phyloP scores from a whole-genome alignment of 1,140 invertebrate genomes.

The Pogonognathellus flavescens region DNA sequence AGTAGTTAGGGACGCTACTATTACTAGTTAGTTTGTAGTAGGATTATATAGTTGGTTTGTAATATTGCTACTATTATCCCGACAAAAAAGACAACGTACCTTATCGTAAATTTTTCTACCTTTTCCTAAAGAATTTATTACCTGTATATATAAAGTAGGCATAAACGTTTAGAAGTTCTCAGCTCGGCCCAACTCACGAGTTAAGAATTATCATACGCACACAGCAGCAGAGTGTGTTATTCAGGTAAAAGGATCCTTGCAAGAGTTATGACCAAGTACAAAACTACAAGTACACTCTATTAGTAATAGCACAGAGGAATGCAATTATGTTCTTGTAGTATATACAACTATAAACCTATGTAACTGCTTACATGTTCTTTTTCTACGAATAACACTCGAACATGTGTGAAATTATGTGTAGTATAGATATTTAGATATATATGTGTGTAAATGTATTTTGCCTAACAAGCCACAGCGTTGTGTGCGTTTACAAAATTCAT shows the following conservation, averaged over 20 bases:
- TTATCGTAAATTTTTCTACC: slow-evolving; percentile 35
- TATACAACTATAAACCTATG: background rate
- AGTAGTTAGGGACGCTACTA: background rate
- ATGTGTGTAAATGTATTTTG: background rate
- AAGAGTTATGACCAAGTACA: slow-evolving; percentile 21
- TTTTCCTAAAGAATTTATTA: slow-evolving; percentile 40
- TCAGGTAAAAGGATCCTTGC: slow-evolving; percentile 18
- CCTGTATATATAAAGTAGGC: background rate
- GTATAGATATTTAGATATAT: background rate
- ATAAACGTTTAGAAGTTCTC: background rate
- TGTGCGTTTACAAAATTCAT: background rate
- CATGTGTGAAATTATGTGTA: too few species aligned
- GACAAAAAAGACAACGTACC: background rate
- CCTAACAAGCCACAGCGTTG: background rate
- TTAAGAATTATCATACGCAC: slow-evolving; percentile 1
- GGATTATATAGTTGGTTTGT: too few species aligned
- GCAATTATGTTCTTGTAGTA: slow-evolving; percentile 6
- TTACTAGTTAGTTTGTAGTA: background rate
- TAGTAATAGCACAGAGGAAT: background rate
- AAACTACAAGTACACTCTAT: background rate
- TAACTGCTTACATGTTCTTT: background rate
- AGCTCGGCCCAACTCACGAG: slow-evolving; percentile 5
- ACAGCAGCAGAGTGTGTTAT: background rate
- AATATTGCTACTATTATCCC: background rate
- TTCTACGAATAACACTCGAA: background rate